Evolutionary conservation across 1,140 invertebrate species (phyloP), one percentile per base, ranked within the genome.

Genomic region (Pogonomyrmex californicus): DNA sequence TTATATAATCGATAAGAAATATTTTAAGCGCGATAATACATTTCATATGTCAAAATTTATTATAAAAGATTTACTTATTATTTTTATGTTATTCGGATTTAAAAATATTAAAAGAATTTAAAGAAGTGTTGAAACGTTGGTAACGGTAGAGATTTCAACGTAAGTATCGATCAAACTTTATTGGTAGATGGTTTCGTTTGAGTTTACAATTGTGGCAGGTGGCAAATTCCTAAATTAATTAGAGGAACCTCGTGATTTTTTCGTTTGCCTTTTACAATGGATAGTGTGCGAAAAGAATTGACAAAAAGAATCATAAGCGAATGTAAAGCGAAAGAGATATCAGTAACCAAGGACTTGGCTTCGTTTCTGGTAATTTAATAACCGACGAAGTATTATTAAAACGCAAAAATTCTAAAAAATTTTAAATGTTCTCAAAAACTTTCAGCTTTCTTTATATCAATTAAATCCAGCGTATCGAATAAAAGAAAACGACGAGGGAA

Each of bases 291-390:
- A 71, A 93, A 88, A 73, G 90, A 91, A 71, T 86, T 95, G 6
- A 90, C 92, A 10, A 70, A 90, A 82, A 87, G 23, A 56, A 92
- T 95, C 10, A 75, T 88, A 14, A 91, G 88, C 17, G 77, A 90
- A 38, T 94, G 93, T 66, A 88, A 90, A 38, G 66, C 88, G 30
- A 87, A 86, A 41, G 86, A 91, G 14, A 83, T 93, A 3, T 85
- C 75, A 0, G 87, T 91, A 33, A 92, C 93, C 0, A 87, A 87
- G n/a, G 94, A 95, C 70, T 92, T 94, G 0, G 87, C 93, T 58
- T 87, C 87, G 38, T 95, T 95, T 88, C 36, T 95, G 90, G 95
- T 95, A 88, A 81, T 92, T 88, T 76, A 17, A 65, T 54, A 87
- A 86, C 17, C 17, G 65, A 71, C 63, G 14, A 62, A 0, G 49